A percentile compares a stretch with the other conserved stretches of the same genome.
These are phyloP conservation scores for Saccopteryx bilineata DNA, from an alignment of 2,113 vertebrate genomes.

Conservation along the genomic window DNA sequence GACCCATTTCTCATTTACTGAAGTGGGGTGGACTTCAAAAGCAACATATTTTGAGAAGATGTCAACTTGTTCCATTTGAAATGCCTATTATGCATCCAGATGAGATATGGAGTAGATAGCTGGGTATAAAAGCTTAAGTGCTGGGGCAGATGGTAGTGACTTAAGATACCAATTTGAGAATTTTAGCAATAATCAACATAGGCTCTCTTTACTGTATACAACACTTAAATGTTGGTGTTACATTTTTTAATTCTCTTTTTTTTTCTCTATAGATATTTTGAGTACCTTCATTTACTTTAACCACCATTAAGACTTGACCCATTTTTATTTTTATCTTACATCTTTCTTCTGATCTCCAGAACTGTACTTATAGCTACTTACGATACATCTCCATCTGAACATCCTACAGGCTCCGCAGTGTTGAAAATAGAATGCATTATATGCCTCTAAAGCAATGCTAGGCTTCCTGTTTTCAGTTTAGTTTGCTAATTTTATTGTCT, in stretches of 20 bases:
- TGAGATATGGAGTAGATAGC: not conserved
- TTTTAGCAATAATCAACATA: not conserved
- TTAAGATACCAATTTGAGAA: not conserved
- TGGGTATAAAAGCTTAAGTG: slow-evolving; percentile 17
- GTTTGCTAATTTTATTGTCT: slow-evolving; percentile 13
- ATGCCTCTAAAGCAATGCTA: not conserved
- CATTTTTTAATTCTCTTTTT: not conserved
- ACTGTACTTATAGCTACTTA: not conserved
- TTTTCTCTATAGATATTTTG: not conserved
- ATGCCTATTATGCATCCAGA: not conserved
- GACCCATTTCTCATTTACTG: not conserved
- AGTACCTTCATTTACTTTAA: not conserved
- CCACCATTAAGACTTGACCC: not conserved
- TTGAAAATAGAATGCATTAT: not conserved
- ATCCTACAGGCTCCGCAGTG: not conserved
- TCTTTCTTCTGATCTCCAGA: not conserved
- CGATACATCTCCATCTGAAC: not conserved
- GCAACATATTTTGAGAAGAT: not conserved
- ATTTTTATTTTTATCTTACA: not conserved
- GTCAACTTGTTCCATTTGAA: not conserved
- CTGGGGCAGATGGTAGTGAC: not conserved
- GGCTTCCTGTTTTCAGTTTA: not conserved
- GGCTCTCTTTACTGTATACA: not conserved
- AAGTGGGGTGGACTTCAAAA: not conserved
- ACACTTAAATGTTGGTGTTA: not conserved